Percentiles rank a stretch among this genome's conserved stretches.
phyloP scores from a whole-genome alignment of 2,113 vertebrate species.

The Columba janthina region DNA sequence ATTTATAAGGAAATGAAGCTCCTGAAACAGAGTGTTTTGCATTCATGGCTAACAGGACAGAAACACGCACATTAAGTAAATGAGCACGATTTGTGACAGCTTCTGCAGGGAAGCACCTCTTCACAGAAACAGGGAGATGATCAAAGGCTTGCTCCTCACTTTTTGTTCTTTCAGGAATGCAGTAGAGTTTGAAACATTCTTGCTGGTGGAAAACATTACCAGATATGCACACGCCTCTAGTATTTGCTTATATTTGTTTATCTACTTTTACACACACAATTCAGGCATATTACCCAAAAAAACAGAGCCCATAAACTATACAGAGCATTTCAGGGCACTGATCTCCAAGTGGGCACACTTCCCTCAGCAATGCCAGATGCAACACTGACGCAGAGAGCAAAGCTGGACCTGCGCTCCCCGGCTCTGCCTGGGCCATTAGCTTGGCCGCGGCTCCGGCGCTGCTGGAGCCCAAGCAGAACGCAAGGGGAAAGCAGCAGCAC shows the following conservation, averaged over 20 bases:
- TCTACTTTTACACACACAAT: neutral
- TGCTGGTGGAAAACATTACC: neutral
- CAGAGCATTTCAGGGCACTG: accelerated
- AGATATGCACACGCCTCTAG: accelerated
- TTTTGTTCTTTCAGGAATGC: neutral
- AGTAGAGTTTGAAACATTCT: neutral
- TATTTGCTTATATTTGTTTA: neutral
- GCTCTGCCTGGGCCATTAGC: neutral
- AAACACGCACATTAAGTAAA: neutral
- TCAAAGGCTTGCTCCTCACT: neutral
- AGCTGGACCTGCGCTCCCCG: accelerated
- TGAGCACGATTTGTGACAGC: neutral
- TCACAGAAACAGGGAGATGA: neutral
- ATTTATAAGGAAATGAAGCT: neutral
- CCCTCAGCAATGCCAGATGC: neutral
- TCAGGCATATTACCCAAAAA: neutral
- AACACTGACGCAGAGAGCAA: neutral
- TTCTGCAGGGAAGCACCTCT: neutral
- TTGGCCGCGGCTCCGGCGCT: accelerated
- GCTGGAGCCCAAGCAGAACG: accelerated
- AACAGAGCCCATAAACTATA: neutral
- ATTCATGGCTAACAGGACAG: neutral
- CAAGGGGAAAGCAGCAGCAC: accelerated
- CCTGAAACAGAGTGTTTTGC: neutral
- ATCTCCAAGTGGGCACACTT: accelerated